Evolutionary conservation across 2,888 invertebrate species (phyloP), one percentile per base, ranked within the genome.

Genomic region (Pimpla rufipes): DNA sequence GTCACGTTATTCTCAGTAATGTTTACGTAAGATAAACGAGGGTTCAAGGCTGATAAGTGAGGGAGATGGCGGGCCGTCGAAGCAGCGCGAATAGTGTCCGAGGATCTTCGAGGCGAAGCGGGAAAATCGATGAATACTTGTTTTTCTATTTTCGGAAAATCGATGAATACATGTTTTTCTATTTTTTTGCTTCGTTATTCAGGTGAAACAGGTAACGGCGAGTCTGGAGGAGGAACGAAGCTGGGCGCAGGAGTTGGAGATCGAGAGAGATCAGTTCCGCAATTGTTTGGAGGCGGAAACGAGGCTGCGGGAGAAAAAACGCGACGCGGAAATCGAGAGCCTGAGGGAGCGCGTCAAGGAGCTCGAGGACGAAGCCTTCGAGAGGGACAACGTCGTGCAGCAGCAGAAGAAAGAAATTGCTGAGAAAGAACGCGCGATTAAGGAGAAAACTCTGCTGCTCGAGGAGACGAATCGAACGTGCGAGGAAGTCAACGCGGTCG

Each of bases 191-290:
- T 55, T 66, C 75, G 11, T 67, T 77, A 81, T 87, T 35, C 78
- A 93, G 93, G 87, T 92, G 45, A 91, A 91, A 77, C 93, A 92
- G 82, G 84, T 92, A 86, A 89, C 88, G 10, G 85, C 85, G 18
- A 92, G 92, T 84, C 81, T 93, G 40, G 90, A 92, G 10, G 93
- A 93, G 62, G 93, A 93, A 77, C 88, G 93, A 0, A 88, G 80
- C 37, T 93, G 93, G 93, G 91, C 89, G 3, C 90, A 91, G 57
- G 92, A 92, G 71, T 83, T 93, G 23, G 93, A 93, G 78, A 89
- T 81, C 21, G 93, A 93, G 79, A 87, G 91, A 42, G 92, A 93
- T 67, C 88, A 91, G 42, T 86, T 92, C 16, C 89, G 89, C 55
- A 88, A 89, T 42, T 90, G 91, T 66, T 83, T 92, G 13, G 90